These are phyloP conservation scores for Tyria jacobaeae DNA, from an alignment of 2,888 invertebrate species.

Conservation along the genomic window DNA sequence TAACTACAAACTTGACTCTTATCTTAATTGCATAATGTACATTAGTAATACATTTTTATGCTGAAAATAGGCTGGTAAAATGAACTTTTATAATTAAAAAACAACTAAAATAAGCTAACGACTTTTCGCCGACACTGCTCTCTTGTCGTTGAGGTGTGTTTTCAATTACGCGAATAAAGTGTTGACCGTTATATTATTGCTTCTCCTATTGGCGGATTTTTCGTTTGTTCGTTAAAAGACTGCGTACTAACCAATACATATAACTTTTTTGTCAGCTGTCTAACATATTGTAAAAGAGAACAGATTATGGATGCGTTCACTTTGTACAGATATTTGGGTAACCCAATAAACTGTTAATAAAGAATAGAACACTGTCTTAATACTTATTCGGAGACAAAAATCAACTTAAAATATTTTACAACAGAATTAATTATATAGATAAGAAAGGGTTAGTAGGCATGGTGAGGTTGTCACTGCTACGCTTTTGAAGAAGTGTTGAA, in stretches of 20 bases:
- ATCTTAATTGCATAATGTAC: conserved; percentile 43
- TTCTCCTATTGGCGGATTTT: conserved; percentile 29
- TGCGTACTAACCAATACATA: conserved; percentile 17
- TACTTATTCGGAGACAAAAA: background rate
- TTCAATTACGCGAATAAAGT: conserved; percentile 37
- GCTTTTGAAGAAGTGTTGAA: no score
- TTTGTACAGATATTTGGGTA: background rate
- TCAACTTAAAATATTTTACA: no score
- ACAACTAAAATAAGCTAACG: conserved; percentile 59
- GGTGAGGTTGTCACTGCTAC: no score
- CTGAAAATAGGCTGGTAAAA: conserved; percentile 39
- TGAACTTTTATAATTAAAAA: conserved; percentile 55
- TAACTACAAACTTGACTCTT: conserved; percentile 31
- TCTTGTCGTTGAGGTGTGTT: conserved; percentile 49
- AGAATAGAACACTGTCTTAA: background rate
- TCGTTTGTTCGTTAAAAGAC: fast-evolving
- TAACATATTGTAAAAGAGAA: conserved; percentile 29
- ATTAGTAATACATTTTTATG: conserved; percentile 45
- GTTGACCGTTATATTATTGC: conserved; percentile 38
- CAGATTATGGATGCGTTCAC: conserved; percentile 41
- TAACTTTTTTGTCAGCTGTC: conserved; percentile 27
- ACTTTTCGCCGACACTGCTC: conserved; percentile 58
- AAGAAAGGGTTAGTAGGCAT: no score
- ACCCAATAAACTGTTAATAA: background rate
- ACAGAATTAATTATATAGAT: no score